phyloP scores from a whole-genome alignment of 2,113 vertebrate species.

The Passer montanus region DNA sequence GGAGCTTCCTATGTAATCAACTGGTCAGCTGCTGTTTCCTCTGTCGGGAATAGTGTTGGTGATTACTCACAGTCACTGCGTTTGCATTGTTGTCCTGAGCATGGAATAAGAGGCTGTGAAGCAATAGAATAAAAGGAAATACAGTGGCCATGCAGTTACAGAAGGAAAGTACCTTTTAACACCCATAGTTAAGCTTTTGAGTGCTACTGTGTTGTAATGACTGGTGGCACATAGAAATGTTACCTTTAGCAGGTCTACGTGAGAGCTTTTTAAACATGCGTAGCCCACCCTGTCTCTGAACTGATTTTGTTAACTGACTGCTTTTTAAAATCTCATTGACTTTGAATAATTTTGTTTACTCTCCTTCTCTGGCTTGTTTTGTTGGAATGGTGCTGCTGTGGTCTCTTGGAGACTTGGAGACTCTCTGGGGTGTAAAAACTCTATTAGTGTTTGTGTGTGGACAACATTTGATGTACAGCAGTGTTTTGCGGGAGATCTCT shows the following conservation, averaged over 20 bases:
- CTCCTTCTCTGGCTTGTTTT: not conserved
- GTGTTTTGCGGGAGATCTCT: not conserved
- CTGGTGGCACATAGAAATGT: not conserved
- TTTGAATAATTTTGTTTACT: not conserved
- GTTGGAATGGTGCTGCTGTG: not conserved
- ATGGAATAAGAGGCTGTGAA: not conserved
- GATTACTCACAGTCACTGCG: not conserved
- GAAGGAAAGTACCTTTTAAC: not conserved
- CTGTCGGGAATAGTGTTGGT: not conserved
- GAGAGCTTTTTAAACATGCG: not conserved
- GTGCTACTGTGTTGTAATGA: not conserved
- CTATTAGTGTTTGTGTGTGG: not conserved
- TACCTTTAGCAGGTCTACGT: not conserved
- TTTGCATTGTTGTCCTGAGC: not conserved
- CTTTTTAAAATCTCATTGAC: not conserved
- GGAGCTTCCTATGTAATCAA: constrained; percentile 61
- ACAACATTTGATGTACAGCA: not conserved
- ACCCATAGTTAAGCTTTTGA: not conserved
- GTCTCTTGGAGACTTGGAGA: not conserved
- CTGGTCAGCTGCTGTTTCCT: constrained; percentile 51
- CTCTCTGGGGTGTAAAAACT: not conserved
- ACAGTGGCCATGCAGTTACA: not conserved
- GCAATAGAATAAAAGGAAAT: not conserved
- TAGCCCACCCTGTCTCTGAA: not conserved
- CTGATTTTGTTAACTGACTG: not conserved